phyloP scores from a whole-genome alignment of 53 echinoderm and acorn worm species.

The Actinopyga echinites region DNA sequence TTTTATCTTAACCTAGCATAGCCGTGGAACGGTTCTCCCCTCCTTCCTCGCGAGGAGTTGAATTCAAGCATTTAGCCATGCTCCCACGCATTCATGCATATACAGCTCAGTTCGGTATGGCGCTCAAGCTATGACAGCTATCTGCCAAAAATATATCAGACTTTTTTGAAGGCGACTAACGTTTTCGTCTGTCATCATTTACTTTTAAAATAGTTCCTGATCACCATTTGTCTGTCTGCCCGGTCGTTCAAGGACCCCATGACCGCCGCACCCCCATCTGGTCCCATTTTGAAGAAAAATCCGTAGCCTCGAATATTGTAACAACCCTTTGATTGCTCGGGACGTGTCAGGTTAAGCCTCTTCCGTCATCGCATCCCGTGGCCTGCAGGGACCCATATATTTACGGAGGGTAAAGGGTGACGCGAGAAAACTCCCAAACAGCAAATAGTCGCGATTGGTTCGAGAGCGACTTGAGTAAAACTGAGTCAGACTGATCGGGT shows the following conservation, averaged over 20 bases:
- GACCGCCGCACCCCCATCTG: constrained; percentile 29
- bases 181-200: constrained; percentile 18
- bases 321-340: constrained; percentile 34
- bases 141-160: too few relatives aligned
- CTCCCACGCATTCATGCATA: too few relatives aligned
- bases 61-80: too few relatives aligned
- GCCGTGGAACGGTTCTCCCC: too few relatives aligned
- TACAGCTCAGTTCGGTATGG: too few relatives aligned
- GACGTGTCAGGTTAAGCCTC: constrained; percentile 22
- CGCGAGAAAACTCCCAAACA: not conserved
- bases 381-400: constrained; percentile 34
- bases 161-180: too few relatives aligned
- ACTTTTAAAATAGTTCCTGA: constrained; percentile 36
- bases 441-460: not conserved
- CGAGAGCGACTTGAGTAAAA: not conserved
- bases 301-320: constrained; percentile 7
- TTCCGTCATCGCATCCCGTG: constrained; percentile 19
- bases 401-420: constrained; percentile 18
- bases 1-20: too few relatives aligned
- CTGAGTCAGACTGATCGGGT: not conserved
- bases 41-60: too few relatives aligned
- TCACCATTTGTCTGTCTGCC: constrained; percentile 1
- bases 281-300: constrained; percentile 31
- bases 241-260: constrained; percentile 38
- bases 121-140: too few relatives aligned